Base-by-base conservation (phyloP, 2,888 invertebrate species). In the Spilosoma lubricipeda region DNA sequence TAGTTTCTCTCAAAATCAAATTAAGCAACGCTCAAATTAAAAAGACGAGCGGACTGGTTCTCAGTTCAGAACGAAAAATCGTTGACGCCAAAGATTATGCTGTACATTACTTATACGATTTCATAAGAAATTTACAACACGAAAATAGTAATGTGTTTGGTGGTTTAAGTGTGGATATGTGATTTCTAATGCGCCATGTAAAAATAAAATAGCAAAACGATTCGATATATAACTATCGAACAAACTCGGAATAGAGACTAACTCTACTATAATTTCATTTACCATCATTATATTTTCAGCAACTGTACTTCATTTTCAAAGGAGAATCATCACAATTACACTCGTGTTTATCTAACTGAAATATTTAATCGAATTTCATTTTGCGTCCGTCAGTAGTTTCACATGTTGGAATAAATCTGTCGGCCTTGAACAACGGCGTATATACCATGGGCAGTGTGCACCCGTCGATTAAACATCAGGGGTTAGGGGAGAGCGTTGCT, bases 391-490 rank as follows among this genome's bases (percentile, higher is more conserved):
- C 59, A 59, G 27, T 18, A 18, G 30, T 63, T 30, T 2, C 18
- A 59, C 59, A 30, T 59, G 59, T 59, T 30, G 15, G 27, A 63
- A 30, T 27, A 30, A 30, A 30, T 63, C 63, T 63, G 63, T 63
- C 30, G 48, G 48, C 67, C 48, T 48, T 48, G 48, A 45, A 45
- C 65, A 15, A 30, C 59, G 27, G 33, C 75, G 74, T 70, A 39
- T 39, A 70, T 80, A 74, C 84, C 82, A 67, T 70, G 33, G 30
- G 23, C 30, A 8, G 70, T 70, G 77, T 71, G 80, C 48, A 80
- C 82, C 78, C 78, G 72, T 42, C 70, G 20, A 45, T 74, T 67
- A 71, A 72, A 72, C 65, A 75, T 70, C 67, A 74, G 72, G 30
- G 67, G 67, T 48, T 67, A 27, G 23, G 67, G 67, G 67, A 48